Evolutionary conservation across 1,140 invertebrate species (phyloP).

Genomic region (Apis laboriosa): DNA sequence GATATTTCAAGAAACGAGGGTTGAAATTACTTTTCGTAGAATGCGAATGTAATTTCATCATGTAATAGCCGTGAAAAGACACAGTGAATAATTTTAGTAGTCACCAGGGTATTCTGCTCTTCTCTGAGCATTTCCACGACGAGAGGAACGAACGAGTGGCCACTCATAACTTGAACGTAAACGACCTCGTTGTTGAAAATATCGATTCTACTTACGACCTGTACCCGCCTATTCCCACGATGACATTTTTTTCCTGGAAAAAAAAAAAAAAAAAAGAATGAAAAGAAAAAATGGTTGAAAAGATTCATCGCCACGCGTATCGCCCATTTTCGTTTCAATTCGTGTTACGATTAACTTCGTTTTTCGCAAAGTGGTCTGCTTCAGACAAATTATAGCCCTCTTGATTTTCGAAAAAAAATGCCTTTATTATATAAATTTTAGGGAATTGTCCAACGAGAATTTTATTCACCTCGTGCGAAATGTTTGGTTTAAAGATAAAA

Average conservation of each 20-base stretch:
- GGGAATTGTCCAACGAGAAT: too few species aligned
- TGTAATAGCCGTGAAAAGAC: conserved; percentile 38
- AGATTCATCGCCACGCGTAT: not conserved
- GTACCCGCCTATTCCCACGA: conserved; percentile 6
- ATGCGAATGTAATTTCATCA: conserved; percentile 19
- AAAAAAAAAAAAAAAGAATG: not conserved
- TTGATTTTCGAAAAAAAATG: not conserved
- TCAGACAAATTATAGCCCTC: not conserved
- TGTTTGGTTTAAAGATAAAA: too few species aligned
- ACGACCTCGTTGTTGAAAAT: conserved; percentile 58
- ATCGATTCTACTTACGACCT: conserved; percentile 52
- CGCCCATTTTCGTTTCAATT: not conserved
- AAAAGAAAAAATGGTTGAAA: not conserved
- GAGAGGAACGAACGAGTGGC: conserved; percentile 52
- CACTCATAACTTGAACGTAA: conserved; percentile 66
- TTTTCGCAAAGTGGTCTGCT: not conserved
- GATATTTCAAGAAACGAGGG: not conserved
- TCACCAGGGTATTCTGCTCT: conserved; percentile 54
- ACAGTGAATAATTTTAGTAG: conserved; percentile 48
- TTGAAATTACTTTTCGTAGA: conserved; percentile 1
- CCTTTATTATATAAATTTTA: too few species aligned
- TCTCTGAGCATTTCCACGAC: conserved; percentile 36
- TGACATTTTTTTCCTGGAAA: not conserved
- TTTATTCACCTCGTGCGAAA: too few species aligned
- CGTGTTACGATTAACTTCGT: not conserved